These are phyloP conservation scores for Drosophila hamatofila DNA, from an alignment of 2,888 invertebrate genomes.

Conservation along the genomic window DNA sequence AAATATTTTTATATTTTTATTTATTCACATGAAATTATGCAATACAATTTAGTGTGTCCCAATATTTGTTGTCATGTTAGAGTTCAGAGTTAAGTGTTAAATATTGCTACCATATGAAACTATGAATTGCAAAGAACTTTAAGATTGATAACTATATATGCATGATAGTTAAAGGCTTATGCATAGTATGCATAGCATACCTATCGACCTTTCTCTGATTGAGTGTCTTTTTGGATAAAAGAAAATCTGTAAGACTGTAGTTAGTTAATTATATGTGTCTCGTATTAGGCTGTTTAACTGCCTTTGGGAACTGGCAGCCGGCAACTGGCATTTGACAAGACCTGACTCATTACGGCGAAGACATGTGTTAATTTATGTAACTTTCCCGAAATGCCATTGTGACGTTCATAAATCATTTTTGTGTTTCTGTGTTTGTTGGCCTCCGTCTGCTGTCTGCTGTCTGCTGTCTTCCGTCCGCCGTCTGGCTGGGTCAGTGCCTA, in stretches of 20 bases:
- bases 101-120: too few relatives aligned
- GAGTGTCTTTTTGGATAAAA: background rate
- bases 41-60: background rate
- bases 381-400: conserved; percentile 72
- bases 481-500: conserved; percentile 61
- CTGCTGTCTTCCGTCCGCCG: conserved; percentile 17
- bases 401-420: conserved; percentile 77
- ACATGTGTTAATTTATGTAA: conserved; percentile 82
- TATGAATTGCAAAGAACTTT: background rate
- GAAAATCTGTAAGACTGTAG: conserved; percentile 2
- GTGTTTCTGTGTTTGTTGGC: conserved; percentile 26
- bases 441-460: conserved; percentile 8
- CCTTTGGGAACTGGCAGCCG: conserved; percentile 29
- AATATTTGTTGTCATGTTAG: too few relatives aligned
- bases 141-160: background rate
- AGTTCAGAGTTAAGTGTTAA: too few relatives aligned
- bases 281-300: conserved; percentile 44
- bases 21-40: too few relatives aligned
- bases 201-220: background rate
- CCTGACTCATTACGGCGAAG: conserved; percentile 71
- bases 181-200: background rate
- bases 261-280: conserved; percentile 31
- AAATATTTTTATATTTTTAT: too few relatives aligned
- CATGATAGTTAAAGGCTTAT: background rate
- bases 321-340: conserved; percentile 34